phyloP scores from a whole-genome alignment of 2,113 vertebrate genomes.

The Psammodynastes pulverulentus region DNA sequence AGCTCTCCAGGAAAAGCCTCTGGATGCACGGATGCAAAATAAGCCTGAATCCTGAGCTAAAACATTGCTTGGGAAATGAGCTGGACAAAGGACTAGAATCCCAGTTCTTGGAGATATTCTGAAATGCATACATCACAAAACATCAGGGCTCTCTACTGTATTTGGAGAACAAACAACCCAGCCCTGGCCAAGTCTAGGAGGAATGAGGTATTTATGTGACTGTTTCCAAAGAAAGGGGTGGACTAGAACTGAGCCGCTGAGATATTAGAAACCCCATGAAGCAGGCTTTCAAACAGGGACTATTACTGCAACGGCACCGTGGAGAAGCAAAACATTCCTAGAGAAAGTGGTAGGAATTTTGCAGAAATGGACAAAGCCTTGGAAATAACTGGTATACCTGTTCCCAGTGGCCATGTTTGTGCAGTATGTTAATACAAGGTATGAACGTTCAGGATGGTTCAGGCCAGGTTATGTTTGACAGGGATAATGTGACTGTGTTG shows the following conservation, averaged over 20 bases:
- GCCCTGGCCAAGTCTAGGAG: not conserved
- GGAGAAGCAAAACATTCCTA: not conserved
- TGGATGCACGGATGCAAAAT: not conserved
- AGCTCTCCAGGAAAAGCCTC: not conserved
- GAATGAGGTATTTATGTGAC: not conserved
- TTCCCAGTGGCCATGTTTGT: not conserved
- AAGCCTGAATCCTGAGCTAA: not conserved
- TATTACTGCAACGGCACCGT: not conserved
- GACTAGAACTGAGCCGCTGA: not conserved
- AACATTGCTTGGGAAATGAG: not conserved
- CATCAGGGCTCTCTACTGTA: not conserved
- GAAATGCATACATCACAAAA: not conserved
- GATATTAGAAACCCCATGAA: not conserved
- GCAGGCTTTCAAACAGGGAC: not conserved
- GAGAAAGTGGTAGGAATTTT: not conserved
- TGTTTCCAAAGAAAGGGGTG: not conserved
- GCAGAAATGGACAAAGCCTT: not conserved
- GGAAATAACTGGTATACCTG: not conserved
- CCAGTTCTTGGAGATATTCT: not conserved
- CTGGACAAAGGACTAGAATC: not conserved
- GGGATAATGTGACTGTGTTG: not conserved
- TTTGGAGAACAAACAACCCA: not conserved
- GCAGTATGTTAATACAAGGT: not conserved
- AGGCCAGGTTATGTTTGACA: not conserved
- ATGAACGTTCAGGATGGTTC: not conserved